phyloP scores from a whole-genome alignment of 1,140 invertebrate species.

The Drosophila parvula region DNA sequence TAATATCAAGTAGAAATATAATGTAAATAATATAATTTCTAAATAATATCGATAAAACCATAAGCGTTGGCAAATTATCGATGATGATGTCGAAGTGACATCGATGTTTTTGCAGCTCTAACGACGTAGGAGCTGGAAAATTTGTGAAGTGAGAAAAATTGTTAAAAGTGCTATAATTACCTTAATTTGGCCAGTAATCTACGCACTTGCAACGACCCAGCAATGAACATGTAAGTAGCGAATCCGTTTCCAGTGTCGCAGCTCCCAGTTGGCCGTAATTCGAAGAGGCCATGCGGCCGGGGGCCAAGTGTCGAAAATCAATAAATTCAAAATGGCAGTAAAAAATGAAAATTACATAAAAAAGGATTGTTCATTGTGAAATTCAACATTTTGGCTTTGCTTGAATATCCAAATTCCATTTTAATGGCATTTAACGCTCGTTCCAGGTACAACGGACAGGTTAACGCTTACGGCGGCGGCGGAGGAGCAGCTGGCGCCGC shows the following conservation, averaged over 20 bases:
- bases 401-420: conserved; percentile 67
- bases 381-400: conserved; percentile 42
- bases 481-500: conserved; percentile 30
- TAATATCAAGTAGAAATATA: no score
- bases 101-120: neutral
- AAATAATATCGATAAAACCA: no score
- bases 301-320: conserved; percentile 61
- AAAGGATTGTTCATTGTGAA: conserved; percentile 32
- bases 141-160: conserved; percentile 73
- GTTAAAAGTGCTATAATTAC: conserved; percentile 50
- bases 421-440: conserved; percentile 60
- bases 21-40: no score
- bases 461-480: conserved; percentile 64
- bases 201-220: conserved; percentile 40
- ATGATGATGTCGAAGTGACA: neutral
- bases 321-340: conserved; percentile 79
- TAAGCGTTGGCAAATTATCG: no score
- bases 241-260: neutral
- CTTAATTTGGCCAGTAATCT: conserved; percentile 54
- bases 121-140: conserved; percentile 68
- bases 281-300: conserved; percentile 26
- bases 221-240: conserved; percentile 64
- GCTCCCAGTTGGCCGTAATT: neutral
- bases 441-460: conserved; percentile 76
- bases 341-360: conserved; percentile 70